Percentiles rank a stretch among this genome's conserved stretches.
phyloP scores from a whole-genome alignment of 1,140 invertebrate species.

The Scylla paramamosain region DNA sequence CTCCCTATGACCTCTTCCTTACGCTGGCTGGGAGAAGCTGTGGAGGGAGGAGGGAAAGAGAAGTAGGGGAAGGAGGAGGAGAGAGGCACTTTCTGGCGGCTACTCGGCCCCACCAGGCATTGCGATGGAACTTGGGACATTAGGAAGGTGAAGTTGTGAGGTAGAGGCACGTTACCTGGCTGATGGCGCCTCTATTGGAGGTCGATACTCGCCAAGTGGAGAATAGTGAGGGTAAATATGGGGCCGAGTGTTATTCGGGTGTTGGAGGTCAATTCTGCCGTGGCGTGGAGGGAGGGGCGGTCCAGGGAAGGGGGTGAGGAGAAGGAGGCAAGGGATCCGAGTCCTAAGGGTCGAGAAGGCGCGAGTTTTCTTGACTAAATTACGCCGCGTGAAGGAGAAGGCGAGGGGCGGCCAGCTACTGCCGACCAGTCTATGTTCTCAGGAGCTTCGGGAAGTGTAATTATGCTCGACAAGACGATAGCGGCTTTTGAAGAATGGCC shows the following conservation, averaged over 20 bases:
- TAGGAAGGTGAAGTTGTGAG: slow-evolving; percentile 42
- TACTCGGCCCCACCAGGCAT: background rate
- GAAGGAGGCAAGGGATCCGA: background rate
- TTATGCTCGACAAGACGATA: background rate
- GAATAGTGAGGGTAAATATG: slow-evolving; percentile 35
- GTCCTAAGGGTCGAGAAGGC: background rate
- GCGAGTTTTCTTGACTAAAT: background rate
- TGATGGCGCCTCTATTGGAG: slow-evolving; percentile 26
- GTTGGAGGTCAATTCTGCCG: background rate
- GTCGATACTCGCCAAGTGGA: slow-evolving; percentile 32
- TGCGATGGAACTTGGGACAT: slow-evolving; percentile 37
- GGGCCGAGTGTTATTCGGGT: background rate
- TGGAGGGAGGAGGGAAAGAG: too few relatives aligned
- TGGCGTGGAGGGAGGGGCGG: background rate
- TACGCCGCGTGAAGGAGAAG: background rate
- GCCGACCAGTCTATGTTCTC: background rate
- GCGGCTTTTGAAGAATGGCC: background rate
- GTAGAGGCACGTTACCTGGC: background rate
- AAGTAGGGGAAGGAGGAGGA: too few relatives aligned
- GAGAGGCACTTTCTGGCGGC: background rate
- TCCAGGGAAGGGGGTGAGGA: background rate
- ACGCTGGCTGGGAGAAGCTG: background rate
- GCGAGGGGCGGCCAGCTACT: background rate
- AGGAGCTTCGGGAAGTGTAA: background rate
- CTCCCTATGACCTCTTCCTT: background rate